Evolutionary conservation across 2,113 vertebrate genomes (phyloP).

Genomic region (Pholis gunnellus): DNA sequence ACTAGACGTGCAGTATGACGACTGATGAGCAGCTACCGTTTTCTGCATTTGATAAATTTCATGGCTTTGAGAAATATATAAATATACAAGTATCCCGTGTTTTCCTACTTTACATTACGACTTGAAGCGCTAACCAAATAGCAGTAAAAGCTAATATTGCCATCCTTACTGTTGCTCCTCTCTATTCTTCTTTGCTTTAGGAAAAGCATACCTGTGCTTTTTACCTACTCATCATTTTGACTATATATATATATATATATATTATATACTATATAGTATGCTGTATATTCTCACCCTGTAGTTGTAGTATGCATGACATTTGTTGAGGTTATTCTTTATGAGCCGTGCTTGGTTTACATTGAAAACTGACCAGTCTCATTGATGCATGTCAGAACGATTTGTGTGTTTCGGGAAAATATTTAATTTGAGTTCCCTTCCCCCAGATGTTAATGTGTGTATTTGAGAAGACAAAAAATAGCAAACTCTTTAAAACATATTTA

Average conservation of each 20-base stretch:
- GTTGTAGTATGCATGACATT: slow-evolving; percentile 52
- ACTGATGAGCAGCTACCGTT: slow-evolving; percentile 29
- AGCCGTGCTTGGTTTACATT: slow-evolving; percentile 1
- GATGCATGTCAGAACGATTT: slow-evolving; percentile 23
- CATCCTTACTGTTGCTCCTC: background rate
- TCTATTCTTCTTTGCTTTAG: background rate
- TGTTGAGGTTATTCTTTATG: background rate
- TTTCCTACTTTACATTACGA: slow-evolving; percentile 15
- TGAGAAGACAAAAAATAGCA: background rate
- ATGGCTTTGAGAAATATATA: background rate
- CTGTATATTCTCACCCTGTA: slow-evolving; percentile 18
- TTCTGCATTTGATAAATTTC: slow-evolving; percentile 5
- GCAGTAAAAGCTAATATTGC: background rate
- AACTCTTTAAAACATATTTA: slow-evolving; percentile 12
- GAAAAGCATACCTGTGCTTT: background rate
- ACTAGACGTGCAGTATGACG: slow-evolving; percentile 10
- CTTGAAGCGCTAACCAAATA: slow-evolving; percentile 1
- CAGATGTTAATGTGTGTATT: slow-evolving; percentile 3
- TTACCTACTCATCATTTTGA: slow-evolving; percentile 3
- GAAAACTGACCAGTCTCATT: background rate
- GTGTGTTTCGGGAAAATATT: slow-evolving; percentile 23
- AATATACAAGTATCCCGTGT: background rate
- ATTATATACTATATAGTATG: background rate
- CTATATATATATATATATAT: background rate
- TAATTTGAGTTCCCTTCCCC: background rate